These are phyloP conservation scores for Anomalospiza imberbis DNA, from an alignment of 2,797 vertebrate species.

Conservation along the genomic window DNA sequence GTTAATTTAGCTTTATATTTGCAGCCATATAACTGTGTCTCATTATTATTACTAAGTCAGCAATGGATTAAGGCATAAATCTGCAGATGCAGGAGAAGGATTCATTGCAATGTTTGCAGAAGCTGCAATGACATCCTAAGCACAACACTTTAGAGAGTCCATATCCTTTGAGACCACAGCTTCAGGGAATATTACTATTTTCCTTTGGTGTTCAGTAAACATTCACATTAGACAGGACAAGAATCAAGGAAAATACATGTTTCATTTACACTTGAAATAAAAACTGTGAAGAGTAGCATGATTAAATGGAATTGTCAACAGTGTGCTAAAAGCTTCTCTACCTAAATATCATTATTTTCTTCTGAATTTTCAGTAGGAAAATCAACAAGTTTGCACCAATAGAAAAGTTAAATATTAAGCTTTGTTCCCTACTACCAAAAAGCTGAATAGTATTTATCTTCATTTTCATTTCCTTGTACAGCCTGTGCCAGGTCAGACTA, in stretches of 20 bases:
- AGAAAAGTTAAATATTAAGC: neutral
- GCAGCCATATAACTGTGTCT: neutral
- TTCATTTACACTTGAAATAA: neutral
- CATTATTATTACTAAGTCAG: neutral
- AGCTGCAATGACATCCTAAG: neutral
- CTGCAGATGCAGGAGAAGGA: neutral
- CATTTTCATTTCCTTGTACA: neutral
- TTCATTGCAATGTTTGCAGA: neutral
- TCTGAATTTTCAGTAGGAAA: neutral
- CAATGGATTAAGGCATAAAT: conserved; percentile 12
- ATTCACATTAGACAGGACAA: neutral
- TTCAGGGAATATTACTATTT: neutral
- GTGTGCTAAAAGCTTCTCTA: neutral
- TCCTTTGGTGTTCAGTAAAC: conserved; percentile 11
- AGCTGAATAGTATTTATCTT: neutral
- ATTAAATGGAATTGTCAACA: neutral
- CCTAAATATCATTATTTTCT: neutral
- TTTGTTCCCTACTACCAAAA: neutral
- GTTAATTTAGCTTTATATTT: neutral
- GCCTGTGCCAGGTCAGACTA: neutral
- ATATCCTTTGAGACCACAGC: neutral
- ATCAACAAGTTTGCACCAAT: neutral
- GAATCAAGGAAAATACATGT: neutral
- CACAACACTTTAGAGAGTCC: neutral
- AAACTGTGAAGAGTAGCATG: neutral